Conservation (phyloP, 2,888 invertebrate genomes). For the Steinernema hermaphroditum region DNA sequence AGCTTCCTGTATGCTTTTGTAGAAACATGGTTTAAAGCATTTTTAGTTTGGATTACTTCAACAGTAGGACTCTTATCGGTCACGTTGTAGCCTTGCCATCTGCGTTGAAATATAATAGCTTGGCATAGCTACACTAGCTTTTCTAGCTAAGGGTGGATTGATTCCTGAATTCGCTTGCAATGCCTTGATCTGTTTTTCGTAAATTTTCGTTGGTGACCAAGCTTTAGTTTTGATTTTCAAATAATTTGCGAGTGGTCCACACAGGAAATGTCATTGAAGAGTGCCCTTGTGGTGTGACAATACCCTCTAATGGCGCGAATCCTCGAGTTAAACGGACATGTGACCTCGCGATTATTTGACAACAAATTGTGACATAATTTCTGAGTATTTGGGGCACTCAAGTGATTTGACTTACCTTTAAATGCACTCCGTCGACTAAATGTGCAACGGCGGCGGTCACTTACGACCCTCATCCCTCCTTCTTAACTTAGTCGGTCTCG, state of each 20-base stretch:
- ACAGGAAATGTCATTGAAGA: not conserved
- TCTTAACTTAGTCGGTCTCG: no score
- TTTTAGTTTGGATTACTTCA: no score
- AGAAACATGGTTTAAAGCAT: no score
- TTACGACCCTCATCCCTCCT: not conserved
- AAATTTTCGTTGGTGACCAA: not conserved
- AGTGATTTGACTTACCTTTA: constrained; percentile 25
- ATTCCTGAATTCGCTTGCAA: no score
- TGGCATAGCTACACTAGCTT: no score
- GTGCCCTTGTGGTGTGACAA: not conserved
- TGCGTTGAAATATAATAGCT: no score
- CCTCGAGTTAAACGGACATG: not conserved
- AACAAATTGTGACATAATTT: constrained; percentile 25
- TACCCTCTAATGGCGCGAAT: not conserved
- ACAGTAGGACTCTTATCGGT: no score
- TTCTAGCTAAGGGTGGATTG: no score
- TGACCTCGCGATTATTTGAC: constrained; percentile 19
- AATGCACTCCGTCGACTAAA: constrained; percentile 14
- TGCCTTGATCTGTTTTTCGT: no score
- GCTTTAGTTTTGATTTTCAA: not conserved
- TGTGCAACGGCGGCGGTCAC: not conserved
- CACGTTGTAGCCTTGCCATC: no score
- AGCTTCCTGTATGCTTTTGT: no score
- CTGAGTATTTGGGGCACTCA: constrained; percentile 19
- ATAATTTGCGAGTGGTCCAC: not conserved